A percentile compares a stretch with the other conserved stretches of the same genome.
Conservation (phyloP, 2,888 invertebrate species). For the Heliconius erato region DNA sequence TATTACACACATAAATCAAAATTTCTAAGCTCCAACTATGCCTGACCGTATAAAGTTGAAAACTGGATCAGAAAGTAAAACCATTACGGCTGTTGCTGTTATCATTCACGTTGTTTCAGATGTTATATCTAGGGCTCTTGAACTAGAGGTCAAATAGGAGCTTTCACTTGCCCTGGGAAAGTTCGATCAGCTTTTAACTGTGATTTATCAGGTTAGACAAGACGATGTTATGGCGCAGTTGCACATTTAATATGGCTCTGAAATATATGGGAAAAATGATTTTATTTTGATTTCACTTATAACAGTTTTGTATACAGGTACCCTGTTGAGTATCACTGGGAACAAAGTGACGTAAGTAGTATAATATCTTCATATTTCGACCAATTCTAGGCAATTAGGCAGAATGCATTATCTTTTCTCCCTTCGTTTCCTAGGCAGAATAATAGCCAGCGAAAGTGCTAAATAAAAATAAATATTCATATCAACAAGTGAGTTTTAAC, state of each 20-base stretch:
- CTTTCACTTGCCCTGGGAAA: conserved; percentile 53
- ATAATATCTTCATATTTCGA: no score
- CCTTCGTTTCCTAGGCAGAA: no score
- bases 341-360: no score
- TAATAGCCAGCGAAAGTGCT: no score
- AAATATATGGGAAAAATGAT: background rate
- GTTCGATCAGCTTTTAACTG: conserved; percentile 37
- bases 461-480: background rate
- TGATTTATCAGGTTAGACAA: conserved; percentile 25
- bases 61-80: conserved; percentile 27
- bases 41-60: background rate
- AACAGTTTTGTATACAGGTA: no score
- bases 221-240: background rate
- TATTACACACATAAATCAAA: background rate
- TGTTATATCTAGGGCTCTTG: conserved; percentile 37
- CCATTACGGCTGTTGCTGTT: conserved; percentile 7
- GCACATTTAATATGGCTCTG: background rate
- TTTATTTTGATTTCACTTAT: background rate
- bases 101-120: conserved; percentile 36
- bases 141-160: conserved; percentile 50
- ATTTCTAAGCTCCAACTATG: background rate
- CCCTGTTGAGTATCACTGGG: no score
- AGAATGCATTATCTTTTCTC: no score
- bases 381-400: no score
- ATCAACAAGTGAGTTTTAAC: no score